Evolutionary conservation across 2,888 invertebrate species (phyloP).

Genomic region (Tachina grossa): DNA sequence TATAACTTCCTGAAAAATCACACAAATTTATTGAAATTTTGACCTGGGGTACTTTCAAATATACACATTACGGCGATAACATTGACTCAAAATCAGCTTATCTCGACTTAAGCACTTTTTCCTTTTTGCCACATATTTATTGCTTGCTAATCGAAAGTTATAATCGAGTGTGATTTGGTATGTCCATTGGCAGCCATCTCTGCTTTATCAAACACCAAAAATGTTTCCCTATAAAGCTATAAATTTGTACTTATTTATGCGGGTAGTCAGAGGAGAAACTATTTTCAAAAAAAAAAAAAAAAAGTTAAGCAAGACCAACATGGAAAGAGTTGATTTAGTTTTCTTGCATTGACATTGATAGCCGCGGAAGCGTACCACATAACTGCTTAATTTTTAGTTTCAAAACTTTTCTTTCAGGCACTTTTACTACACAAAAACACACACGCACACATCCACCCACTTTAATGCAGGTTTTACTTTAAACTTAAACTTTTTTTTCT

Average conservation of each 20-base stretch:
- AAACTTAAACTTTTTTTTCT: constrained; percentile 6
- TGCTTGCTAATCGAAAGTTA: too few relatives aligned
- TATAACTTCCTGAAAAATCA: too few relatives aligned
- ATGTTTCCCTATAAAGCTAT: not conserved
- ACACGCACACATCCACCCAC: constrained; percentile 4
- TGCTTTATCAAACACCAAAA: not conserved
- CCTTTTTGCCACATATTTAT: too few relatives aligned
- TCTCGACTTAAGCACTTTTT: too few relatives aligned
- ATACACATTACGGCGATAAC: too few relatives aligned
- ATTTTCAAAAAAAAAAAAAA: not conserved
- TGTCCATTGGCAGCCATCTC: too few relatives aligned
- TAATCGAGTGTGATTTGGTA: too few relatives aligned
- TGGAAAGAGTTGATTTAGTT: constrained; percentile 39
- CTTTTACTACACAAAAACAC: not conserved
- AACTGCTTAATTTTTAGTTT: constrained; percentile 29
- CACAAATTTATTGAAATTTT: too few relatives aligned
- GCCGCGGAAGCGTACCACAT: constrained; percentile 58
- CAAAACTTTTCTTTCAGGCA: constrained; percentile 5
- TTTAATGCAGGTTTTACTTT: constrained; percentile 3
- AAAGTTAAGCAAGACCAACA: constrained; percentile 7
- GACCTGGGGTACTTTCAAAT: too few relatives aligned
- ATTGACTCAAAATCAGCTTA: too few relatives aligned
- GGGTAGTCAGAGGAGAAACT: constrained; percentile 53
- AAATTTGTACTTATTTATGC: constrained; percentile 7
- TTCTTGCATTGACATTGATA: constrained; percentile 61